These are phyloP conservation scores for Aspidapion aeneum DNA, from an alignment of 2,888 invertebrate genomes.

Conservation along the genomic window DNA sequence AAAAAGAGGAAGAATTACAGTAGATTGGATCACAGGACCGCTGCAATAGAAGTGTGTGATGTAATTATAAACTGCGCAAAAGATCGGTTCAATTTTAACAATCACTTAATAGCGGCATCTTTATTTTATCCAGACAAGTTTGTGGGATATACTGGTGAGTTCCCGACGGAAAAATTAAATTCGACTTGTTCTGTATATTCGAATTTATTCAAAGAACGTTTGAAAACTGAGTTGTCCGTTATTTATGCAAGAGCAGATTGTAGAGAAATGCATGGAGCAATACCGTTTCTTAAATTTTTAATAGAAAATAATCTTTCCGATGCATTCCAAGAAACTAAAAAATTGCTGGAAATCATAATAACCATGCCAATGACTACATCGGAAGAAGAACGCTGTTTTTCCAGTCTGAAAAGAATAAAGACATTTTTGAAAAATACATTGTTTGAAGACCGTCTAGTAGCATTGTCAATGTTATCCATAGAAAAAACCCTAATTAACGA, in stretches of 20 bases:
- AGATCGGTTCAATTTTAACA: constrained; percentile 31
- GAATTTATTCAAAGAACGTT: constrained; percentile 27
- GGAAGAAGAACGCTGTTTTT: constrained; percentile 30
- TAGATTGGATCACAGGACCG: constrained; percentile 11
- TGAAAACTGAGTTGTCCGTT: constrained; percentile 30
- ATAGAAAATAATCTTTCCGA: constrained; percentile 23
- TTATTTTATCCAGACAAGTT: constrained; percentile 29
- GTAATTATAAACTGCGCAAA: constrained; percentile 28
- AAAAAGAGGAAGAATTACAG: constrained; percentile 8
- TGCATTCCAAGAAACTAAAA: constrained; percentile 29
- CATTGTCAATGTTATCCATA: constrained; percentile 29
- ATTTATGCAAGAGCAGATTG: constrained; percentile 30
- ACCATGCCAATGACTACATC: constrained; percentile 34
- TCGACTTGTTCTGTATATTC: constrained; percentile 20
- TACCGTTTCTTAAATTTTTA: constrained; percentile 27
- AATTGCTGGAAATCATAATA: constrained; percentile 32
- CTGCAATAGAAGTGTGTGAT: constrained; percentile 29
- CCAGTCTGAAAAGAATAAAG: constrained; percentile 29
- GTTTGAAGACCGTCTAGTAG: constrained; percentile 29
- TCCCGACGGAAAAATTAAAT: constrained; percentile 22
- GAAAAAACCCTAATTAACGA: constrained; percentile 16
- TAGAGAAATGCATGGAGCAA: constrained; percentile 19
- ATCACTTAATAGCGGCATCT: constrained; percentile 30
- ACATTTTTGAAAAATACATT: constrained; percentile 32
- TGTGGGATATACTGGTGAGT: constrained; percentile 20